phyloP scores from a whole-genome alignment of 2,113 vertebrate species.

The Podarcis muralis region DNA sequence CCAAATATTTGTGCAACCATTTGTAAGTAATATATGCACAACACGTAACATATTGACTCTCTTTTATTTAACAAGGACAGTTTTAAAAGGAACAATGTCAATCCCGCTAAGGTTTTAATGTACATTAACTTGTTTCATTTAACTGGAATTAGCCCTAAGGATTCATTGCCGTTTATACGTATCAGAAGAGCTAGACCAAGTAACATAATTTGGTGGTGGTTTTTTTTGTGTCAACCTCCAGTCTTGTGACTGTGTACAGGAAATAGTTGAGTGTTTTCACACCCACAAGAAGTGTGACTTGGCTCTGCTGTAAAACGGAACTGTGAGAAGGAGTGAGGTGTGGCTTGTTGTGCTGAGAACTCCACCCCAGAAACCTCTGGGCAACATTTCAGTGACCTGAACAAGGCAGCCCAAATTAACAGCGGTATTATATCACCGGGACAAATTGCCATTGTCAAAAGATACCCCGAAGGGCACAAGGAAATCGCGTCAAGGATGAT shows the following conservation, averaged over 20 bases:
- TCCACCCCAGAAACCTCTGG: neutral
- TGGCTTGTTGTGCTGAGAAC: no score
- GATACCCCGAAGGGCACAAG: conserved; percentile 15
- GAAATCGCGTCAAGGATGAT: conserved; percentile 15
- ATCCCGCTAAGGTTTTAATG: conserved; percentile 34
- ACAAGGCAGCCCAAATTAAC: conserved; percentile 19
- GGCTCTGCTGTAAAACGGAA: neutral
- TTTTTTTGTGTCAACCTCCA: neutral
- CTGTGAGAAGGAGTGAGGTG: no score
- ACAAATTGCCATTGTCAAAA: conserved; percentile 27
- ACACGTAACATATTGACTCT: conserved; percentile 69
- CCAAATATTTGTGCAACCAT: conserved; percentile 80
- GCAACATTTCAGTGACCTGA: neutral
- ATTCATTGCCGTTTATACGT: conserved; percentile 9
- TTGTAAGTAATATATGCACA: conserved; percentile 77
- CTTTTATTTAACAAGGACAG: conserved; percentile 65
- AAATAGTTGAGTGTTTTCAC: neutral
- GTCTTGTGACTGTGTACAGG: fast-evolving
- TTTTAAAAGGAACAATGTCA: conserved; percentile 70
- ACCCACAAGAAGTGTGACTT: conserved; percentile 5
- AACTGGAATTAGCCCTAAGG: conserved; percentile 27
- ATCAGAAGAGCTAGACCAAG: conserved; percentile 9
- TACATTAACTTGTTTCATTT: conserved; percentile 25
- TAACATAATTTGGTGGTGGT: neutral
- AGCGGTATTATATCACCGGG: neutral